Base-by-base conservation (phyloP, 1,140 invertebrate species). In the Colletes latitarsis region DNA sequence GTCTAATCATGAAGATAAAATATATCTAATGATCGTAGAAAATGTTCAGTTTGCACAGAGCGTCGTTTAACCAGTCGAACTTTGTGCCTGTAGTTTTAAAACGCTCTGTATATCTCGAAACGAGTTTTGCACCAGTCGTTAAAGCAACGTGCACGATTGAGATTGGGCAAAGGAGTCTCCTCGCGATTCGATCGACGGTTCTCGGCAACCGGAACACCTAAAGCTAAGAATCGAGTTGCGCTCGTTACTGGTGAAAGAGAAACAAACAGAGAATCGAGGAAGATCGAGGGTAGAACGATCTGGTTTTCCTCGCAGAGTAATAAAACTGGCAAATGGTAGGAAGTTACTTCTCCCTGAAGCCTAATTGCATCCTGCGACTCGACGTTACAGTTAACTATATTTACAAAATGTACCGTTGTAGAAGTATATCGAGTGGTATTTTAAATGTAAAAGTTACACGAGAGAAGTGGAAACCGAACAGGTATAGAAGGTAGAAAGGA, bases 341-440 rank as follows among this genome's bases (percentile, higher is more conserved):
- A 80, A 76, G 72, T 75, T 53, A 75, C 78, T 81, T 81, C 78
- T 81, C 77, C 71, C 62, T 58, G 71, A 80, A 67, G 62, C 69
- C 55, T 64, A 21, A 62, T 39, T 71, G 76, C 68, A 78, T 78
- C 69, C 52, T 52, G 77, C 77, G 41, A 73, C 69, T 79, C 77
- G 70, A 73, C 70, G 63, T 73, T 46, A 46, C 75, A 77, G 21
- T 60, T 62, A 77, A 70, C 55, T 70, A 77, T 14, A 73, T 64
- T 66, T 30, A 64, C 57, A n/a, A 17, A 15, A 76, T 81, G 43
- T 81, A 81, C 30, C 63, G 53, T 68, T 43, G 72, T 81, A 81
- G 78, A 81, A 68, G 39, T 75, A 70, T 79, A 79, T 79, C 39
- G 52, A 64, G 19, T 68, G 64, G 64, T 79, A 64, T 79, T 79